Percentiles rank a stretch among this genome's conserved stretches.
Evolutionary conservation across 2,888 invertebrate genomes (phyloP).

Genomic region (Thelaira solivaga): DNA sequence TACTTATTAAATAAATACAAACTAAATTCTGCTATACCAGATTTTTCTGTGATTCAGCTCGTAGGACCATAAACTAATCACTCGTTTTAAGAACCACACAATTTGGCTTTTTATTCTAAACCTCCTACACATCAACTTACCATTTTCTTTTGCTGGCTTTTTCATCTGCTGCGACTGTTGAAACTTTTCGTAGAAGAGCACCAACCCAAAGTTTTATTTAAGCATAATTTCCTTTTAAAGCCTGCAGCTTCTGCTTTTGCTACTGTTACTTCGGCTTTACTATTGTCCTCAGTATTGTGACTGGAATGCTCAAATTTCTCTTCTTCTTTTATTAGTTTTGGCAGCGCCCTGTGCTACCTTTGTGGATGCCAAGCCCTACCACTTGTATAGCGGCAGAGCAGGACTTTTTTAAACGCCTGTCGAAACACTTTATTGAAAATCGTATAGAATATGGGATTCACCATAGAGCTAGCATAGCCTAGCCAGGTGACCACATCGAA

Average conservation of each 20-base stretch:
- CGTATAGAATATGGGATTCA: slow-evolving; percentile 97
- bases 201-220: neutral
- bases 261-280: neutral
- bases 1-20: no score
- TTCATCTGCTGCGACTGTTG: slow-evolving; percentile 18
- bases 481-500: slow-evolving; percentile 94
- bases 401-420: slow-evolving; percentile 91
- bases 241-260: neutral
- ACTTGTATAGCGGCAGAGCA: slow-evolving; percentile 84
- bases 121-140: neutral
- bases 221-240: neutral
- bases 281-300: neutral
- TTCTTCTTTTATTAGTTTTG: neutral
- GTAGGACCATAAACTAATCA: no score
- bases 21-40: no score
- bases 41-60: no score
- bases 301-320: neutral
- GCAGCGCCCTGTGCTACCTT: slow-evolving; percentile 75
- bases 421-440: slow-evolving; percentile 96
- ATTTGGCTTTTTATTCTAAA: neutral
- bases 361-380: slow-evolving; percentile 79
- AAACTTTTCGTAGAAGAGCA: slow-evolving; percentile 9
- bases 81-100: no score
- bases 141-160: neutral
- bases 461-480: slow-evolving; percentile 95